phyloP scores from a whole-genome alignment of 2,888 invertebrate species.

The Spodoptera exigua region DNA sequence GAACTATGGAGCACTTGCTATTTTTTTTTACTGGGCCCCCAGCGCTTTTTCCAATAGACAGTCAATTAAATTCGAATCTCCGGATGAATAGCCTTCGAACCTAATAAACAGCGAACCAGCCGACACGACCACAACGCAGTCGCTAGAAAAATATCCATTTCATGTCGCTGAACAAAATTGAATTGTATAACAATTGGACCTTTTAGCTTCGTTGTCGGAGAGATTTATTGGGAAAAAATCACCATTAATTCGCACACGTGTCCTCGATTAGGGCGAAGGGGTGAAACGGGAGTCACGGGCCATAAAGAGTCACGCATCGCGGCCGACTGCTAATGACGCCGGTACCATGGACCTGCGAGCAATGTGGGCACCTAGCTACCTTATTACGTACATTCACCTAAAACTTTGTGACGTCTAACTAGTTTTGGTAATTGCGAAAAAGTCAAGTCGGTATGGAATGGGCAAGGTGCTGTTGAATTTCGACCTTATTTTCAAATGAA shows the following conservation, averaged over 20 bases:
- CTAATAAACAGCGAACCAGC: conserved; percentile 37
- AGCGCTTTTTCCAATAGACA: conserved; percentile 12
- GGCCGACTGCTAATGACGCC: conserved; percentile 79
- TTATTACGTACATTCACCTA: conserved; percentile 32
- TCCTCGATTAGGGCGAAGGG: conserved; percentile 85
- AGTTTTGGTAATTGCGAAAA: conserved; percentile 54
- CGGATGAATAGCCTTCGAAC: conserved; percentile 24
- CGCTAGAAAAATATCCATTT: conserved; percentile 59
- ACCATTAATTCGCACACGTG: conserved; percentile 87
- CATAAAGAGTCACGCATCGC: conserved; percentile 86
- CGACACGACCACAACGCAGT: conserved; percentile 45
- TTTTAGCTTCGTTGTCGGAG: conserved; percentile 64
- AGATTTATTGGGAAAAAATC: conserved; percentile 81
- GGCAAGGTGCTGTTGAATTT: conserved; percentile 4
- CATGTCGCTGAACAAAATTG: conserved; percentile 51
- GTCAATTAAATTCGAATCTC: conserved; percentile 21
- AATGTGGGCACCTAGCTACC: conserved; percentile 24
- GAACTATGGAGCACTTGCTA: background rate
- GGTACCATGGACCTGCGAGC: conserved; percentile 53
- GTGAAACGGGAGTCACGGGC: conserved; percentile 81
- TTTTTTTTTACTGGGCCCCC: background rate
- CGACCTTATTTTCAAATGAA: conserved; percentile 20
- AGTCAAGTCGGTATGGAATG: conserved; percentile 22
- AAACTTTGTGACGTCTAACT: conserved; percentile 49
- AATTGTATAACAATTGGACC: conserved; percentile 69